phyloP scores from a whole-genome alignment of 2,888 invertebrate genomes.

The Anorthoa munda region DNA sequence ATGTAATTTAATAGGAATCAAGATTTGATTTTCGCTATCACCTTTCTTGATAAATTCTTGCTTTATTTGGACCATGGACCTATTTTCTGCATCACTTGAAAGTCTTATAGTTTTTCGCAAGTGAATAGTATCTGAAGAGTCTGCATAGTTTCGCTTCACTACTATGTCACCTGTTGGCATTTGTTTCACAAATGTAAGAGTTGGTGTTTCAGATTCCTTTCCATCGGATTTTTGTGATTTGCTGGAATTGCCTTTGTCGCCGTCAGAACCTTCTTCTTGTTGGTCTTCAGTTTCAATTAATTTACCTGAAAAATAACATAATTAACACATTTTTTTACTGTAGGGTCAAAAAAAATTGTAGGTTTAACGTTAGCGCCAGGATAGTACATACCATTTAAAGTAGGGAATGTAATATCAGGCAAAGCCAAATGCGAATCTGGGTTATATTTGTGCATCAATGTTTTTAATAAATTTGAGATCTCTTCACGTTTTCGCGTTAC shows the following conservation, averaged over 20 bases:
- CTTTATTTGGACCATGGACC: slow-evolving; percentile 86
- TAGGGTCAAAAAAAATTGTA: not conserved
- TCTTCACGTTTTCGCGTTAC: slow-evolving; percentile 97
- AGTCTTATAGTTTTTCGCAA: slow-evolving; percentile 87
- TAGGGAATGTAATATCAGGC: slow-evolving; percentile 94
- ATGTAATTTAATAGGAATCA: slow-evolving; percentile 86
- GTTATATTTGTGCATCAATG: slow-evolving; percentile 94
- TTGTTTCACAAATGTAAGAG: slow-evolving; percentile 87
- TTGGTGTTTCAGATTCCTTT: slow-evolving; percentile 81
- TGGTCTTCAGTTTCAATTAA: slow-evolving; percentile 91
- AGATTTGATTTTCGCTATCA: slow-evolving; percentile 87
- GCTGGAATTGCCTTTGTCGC: slow-evolving; percentile 82
- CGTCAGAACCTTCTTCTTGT: slow-evolving; percentile 90
- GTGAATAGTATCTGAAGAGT: slow-evolving; percentile 84
- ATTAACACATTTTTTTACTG: slow-evolving; percentile 9
- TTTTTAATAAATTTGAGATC: slow-evolving; percentile 94
- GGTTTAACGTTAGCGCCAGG: not conserved
- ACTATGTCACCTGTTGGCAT: slow-evolving; percentile 86
- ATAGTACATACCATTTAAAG: slow-evolving; percentile 92
- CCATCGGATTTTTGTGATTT: slow-evolving; percentile 78
- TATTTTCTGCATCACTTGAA: slow-evolving; percentile 86
- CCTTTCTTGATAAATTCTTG: slow-evolving; percentile 86
- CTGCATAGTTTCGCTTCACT: slow-evolving; percentile 84
- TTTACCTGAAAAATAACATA: slow-evolving; percentile 86
- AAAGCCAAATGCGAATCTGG: slow-evolving; percentile 92